Evolutionary conservation across 1,140 invertebrate species (phyloP), one percentile per base, ranked within the genome.

Genomic region (Arctopsyche grandis): DNA sequence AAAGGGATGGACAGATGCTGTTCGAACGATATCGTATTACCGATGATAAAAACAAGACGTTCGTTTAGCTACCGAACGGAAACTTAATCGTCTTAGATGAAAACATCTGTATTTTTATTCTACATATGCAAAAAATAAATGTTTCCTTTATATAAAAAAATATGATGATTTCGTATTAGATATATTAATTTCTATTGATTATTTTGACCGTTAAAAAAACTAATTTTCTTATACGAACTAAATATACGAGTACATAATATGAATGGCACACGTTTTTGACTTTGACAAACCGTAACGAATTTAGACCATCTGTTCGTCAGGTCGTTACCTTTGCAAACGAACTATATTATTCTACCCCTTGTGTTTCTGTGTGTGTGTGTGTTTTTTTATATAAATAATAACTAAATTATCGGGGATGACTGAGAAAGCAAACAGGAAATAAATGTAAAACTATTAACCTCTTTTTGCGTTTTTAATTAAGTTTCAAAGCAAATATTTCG

Each of bases 201-300:
- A 38, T 38, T 38, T 38, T 38, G 29, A 38, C 29, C 29, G 29
- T 7, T 38, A 38, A 38, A 38, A 38, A 38, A 38, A 38, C 29
- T 38, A 38, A 38, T 38, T 38, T 38, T 38, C 29, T 38, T 38
- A 38, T 38, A 38, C 29, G 29, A 38, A 38, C 1, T 38, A 38
- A 5, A 52, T 14, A 10, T 52, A 52, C 3, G 48, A 12, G 48
- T 14, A 10, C 10, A 16, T 52, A 5, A 12, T 14, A 52, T 52
- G 48, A 52, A 52, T 16, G 48, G 12, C 48, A 52, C 48, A 52
- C 48, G 3, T 52, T 14, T 14, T 52, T 14, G 48, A n/a, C 26
- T 63, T 76, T 70, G 66, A 79, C 24, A 58, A 38, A 73, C 46
- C 73, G 52, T 75, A 76, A 77, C 77, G 66, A 79, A 79, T 81